Evolutionary conservation across 2,888 invertebrate species (phyloP), one percentile per base, ranked within the genome.

Genomic region (Ischnus inquisitorius): DNA sequence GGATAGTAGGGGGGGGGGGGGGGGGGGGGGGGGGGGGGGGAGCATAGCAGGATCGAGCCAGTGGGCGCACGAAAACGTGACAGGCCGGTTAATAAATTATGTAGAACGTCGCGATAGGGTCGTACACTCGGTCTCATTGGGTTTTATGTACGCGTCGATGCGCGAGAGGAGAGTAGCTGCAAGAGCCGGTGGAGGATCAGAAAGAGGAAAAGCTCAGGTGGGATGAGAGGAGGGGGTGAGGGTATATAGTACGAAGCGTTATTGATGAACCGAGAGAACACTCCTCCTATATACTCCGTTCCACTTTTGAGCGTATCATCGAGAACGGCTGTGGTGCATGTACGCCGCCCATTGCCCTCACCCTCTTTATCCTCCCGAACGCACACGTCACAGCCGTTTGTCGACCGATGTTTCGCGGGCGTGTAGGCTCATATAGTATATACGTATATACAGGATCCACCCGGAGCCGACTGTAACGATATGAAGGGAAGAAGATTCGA

Each of bases 261-360:
- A 87, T 87, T 87, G 87, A 87, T 87, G 86, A 85, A 87, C 74
- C 75, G 71, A 57, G 76, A 41, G 64, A 81, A 78, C 69, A 75
- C 64, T 41, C 19, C 69, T 43, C 69, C 25, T 25, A 22, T 57
- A 28, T 54, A 34, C 28, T 41, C 64, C 64, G 69, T 51, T 46
- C 60, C 54, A 75, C 51, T 69, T 81, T 81, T 39, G 62, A 81
- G 51, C 69, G 60, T 64, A 46, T 74, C 67, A 48, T 67, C 74
- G 62, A 60, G 60, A 19, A 68, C 68, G 68, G 74, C 72, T 74
- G 57, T 22, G 72, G n/a, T 57, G 57, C 74, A 68, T 80, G 60
- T 57, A 10, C 57, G 72, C 68, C 57, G 67, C 68, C 14, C 57
- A 22, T 51, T 51, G 51, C 69, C 69, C 25, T 68, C 25, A 48